Evolutionary conservation across 2,797 vertebrate genomes (phyloP).

Genomic region (Hylomyscus alleni): DNA sequence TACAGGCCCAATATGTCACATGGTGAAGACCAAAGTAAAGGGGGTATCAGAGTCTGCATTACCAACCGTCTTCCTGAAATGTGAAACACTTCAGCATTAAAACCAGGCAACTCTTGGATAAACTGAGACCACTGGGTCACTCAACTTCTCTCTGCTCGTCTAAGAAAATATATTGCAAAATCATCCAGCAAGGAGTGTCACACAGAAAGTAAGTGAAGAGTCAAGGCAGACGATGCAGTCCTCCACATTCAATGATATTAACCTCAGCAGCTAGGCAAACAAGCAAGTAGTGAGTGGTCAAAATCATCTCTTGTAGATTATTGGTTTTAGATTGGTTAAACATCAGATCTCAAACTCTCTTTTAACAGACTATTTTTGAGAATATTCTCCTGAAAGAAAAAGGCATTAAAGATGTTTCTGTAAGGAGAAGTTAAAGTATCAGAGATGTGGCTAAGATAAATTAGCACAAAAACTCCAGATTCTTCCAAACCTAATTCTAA

Average conservation of each 20-base stretch:
- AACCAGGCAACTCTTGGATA: slow-evolving; percentile 10
- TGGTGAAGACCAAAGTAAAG: neutral
- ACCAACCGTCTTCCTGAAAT: neutral
- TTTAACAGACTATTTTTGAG: slow-evolving; percentile 17
- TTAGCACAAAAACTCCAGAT: neutral
- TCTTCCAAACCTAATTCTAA: slow-evolving; percentile 24
- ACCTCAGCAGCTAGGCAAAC: neutral
- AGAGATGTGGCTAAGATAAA: neutral
- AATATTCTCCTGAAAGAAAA: slow-evolving; percentile 26
- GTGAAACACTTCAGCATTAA: neutral
- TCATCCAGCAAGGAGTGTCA: neutral
- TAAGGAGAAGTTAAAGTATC: neutral
- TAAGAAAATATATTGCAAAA: neutral
- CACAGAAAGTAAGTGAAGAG: neutral
- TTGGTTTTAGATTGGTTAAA: slow-evolving; percentile 40
- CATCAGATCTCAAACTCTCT: slow-evolving; percentile 18
- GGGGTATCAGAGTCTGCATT: neutral
- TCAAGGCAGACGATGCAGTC: neutral
- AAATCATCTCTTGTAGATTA: slow-evolving; percentile 4
- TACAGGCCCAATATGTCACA: neutral
- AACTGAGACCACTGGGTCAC: neutral
- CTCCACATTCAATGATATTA: neutral
- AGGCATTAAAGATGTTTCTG: neutral
- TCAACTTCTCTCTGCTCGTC: neutral
- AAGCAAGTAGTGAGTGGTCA: neutral